These are phyloP conservation scores for Colletes gigas DNA, from an alignment of 1,140 invertebrate species.

Conservation along the genomic window DNA sequence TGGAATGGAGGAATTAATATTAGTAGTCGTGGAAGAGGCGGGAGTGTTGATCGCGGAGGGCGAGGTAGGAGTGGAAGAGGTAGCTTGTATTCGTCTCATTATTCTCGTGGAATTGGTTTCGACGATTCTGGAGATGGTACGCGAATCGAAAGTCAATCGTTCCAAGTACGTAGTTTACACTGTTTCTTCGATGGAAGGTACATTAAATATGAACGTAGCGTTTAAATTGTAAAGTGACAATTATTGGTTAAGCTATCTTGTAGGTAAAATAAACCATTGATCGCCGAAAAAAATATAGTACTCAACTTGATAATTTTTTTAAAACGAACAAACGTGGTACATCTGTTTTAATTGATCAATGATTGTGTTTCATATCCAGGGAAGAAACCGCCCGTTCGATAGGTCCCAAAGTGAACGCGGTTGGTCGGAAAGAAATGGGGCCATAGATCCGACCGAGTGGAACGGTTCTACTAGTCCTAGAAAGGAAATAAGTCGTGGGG, in stretches of 20 bases:
- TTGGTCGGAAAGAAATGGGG: slow-evolving; percentile 85
- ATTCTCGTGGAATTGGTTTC: slow-evolving; percentile 82
- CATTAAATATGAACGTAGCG: not conserved
- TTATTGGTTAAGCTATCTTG: not conserved
- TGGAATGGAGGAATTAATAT: slow-evolving; percentile 76
- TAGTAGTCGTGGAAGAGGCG: slow-evolving; percentile 82
- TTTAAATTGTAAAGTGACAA: not conserved
- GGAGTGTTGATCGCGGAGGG: slow-evolving; percentile 82
- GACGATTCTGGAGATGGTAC: slow-evolving; percentile 80
- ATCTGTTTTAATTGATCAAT: not conserved
- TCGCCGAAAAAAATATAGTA: slow-evolving; percentile 1
- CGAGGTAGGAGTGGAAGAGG: slow-evolving; percentile 82
- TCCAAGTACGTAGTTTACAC: slow-evolving; percentile 66
- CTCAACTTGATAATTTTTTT: slow-evolving; percentile 4
- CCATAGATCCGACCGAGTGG: slow-evolving; percentile 83
- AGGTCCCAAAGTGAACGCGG: slow-evolving; percentile 80
- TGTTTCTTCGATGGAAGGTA: not conserved
- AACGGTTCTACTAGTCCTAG: slow-evolving; percentile 83
- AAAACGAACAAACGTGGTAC: not conserved
- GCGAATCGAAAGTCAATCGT: slow-evolving; percentile 76
- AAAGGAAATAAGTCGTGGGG: slow-evolving; percentile 82
- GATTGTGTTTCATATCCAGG: slow-evolving; percentile 56
- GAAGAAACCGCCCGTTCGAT: slow-evolving; percentile 76
- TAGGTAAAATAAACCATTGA: too few relatives aligned
- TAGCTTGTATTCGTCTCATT: slow-evolving; percentile 80